Base-by-base conservation (phyloP, 2,888 invertebrate species). In the Nebria brevicollis region DNA sequence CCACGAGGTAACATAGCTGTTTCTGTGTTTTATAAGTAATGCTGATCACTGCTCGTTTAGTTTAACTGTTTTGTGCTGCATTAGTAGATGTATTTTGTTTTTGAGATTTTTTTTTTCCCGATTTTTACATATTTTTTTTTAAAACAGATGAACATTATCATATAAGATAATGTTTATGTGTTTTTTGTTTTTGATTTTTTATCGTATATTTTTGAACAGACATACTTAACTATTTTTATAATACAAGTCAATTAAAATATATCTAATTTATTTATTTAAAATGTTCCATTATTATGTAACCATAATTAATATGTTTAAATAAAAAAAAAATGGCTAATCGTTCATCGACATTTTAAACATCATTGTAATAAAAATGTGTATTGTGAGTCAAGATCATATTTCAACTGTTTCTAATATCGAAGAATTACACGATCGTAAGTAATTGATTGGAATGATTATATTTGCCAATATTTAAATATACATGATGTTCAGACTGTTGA, bases 1-100 rank as follows among this genome's bases (percentile, higher is more conserved):
- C 94, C 94, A 84, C 91, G 94, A 92, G 94, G 95, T 94, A 92
- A 93, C 89, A 34, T 73, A 41, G 54, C 54, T 54, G 54, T 54
- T 84, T 82, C 83, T 84, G 83, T 80, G 82, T 54, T 54, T 54
- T 54, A 54, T 54, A 13, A 54, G 54, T 54, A 54, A 54, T 54
- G 54, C 54, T 54, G 54, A 70, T 70, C 26, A 70, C 25, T 70
- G 70, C 70, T 70, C 70, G 70, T 70, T 34, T 54, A 54, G 54
- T 54, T 54, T 54, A 54, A 54, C 54, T 54, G 54, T 54, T 54
- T 54, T 43, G 80, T 75, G 75, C 65, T 83, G 79, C 77, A 81
- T 82, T 82, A 82, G 81, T 54, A 54, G 68, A 20, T 77, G 77
- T 75, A 75, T 82, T 83, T 82, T 78, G 65, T 73, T 75, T 82